Base-by-base conservation (phyloP, 2,888 invertebrate species). In the Andrena camellia region DNA sequence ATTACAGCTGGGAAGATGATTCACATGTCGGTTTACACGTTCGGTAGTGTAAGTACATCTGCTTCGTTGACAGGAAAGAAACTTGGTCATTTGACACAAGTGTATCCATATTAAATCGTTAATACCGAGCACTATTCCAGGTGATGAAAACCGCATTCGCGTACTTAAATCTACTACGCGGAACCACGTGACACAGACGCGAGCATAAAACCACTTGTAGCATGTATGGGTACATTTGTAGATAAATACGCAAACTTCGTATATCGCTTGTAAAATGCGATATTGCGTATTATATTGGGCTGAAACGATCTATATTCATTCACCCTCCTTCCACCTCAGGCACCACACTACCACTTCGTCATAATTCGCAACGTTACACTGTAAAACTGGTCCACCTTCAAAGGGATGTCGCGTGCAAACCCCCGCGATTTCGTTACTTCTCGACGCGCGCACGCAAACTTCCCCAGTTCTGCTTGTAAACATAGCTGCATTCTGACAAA, bases 1-100 rank as follows among this genome's bases (percentile, higher is more conserved):
- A 88, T 92, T 33, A 92, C 91, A 8, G 92, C 92, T 52, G 91
- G 90, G 23, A 92, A 92, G 77, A 77, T 92, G 76, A 75, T 90
- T 20, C 82, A 90, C 8, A 72, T 92, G 29, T 92, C 92, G 5
- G 63, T 92, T 42, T 71, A 62, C 10, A 90, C 89, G 20, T 92
- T 92, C 72, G 84, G 88, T 33, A 84, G 87, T 29, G 92, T 92
- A 74, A 84, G 91, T 91, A 77, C 17, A 13, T 42, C 17, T 42
- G 13, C 4, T 42, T 17, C 42, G 4, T 42, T 13, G 13, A 42
- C 42, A 17, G 42, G 42, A 17, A 42, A 42, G 42, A 42, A 42
- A 42, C 10, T 42, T 4, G 42, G 1, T 17, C 42, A 42, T 13
- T 13, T 17, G 1, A 17, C 42, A 13, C 17, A 42, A 17, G 17